Percentiles rank a stretch among this genome's conserved stretches.
Conservation (phyloP, 2,797 vertebrate genomes). For the Alectoris magna region DNA sequence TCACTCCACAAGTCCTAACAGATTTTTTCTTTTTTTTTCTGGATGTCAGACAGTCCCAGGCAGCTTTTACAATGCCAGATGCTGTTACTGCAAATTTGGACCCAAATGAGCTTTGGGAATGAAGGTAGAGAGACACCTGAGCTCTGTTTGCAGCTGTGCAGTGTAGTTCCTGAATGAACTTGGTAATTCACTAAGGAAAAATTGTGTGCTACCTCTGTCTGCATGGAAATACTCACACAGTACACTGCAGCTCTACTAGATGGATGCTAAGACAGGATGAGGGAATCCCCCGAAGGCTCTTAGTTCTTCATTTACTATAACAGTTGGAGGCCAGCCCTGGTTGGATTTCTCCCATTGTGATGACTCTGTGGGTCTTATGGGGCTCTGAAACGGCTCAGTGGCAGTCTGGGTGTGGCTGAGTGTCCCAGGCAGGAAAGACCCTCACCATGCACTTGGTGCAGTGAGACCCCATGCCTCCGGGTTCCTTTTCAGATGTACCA, state of each 20-base stretch:
- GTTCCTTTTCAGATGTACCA: background rate
- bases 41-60: background rate
- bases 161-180: background rate
- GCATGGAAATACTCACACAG: background rate
- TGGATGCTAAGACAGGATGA: background rate
- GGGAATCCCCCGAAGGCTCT: background rate
- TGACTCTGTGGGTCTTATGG: background rate
- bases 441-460: too few relatives aligned
- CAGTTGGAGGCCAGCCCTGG: background rate
- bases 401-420: background rate
- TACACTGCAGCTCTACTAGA: background rate
- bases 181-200: slow-evolving; percentile 7
- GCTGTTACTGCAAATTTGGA: background rate
- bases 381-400: background rate
- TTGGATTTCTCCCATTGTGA: background rate
- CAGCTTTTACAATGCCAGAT: background rate
- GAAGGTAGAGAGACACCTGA: background rate
- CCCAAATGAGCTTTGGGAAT: background rate
- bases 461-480: background rate
- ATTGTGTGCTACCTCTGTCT: background rate
- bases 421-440: fast-evolving
- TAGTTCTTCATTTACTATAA: background rate
- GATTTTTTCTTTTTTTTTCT: background rate
- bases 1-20: background rate
- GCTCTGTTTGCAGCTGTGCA: background rate